These are phyloP conservation scores for Acropternis orthonyx DNA, from an alignment of 2,797 vertebrate species.

Conservation along the genomic window DNA sequence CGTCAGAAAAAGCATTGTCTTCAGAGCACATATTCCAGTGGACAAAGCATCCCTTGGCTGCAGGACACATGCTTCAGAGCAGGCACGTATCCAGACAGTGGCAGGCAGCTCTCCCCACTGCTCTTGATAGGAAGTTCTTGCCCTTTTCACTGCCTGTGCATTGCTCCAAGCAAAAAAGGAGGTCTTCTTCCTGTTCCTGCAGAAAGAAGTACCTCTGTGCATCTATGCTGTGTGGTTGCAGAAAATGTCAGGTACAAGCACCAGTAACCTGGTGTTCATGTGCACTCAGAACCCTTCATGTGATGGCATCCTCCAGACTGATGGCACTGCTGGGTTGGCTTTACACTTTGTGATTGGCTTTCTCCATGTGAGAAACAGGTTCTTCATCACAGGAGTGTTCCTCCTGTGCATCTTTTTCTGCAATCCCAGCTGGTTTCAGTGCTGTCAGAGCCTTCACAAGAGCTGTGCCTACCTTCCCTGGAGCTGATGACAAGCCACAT, in stretches of 20 bases:
- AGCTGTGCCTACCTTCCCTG: background rate
- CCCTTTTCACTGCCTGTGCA: background rate
- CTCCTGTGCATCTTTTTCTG: background rate
- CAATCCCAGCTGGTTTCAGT: background rate
- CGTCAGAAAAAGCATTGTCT: accelerated
- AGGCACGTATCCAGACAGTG: accelerated
- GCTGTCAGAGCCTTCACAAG: background rate
- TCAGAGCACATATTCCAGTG: accelerated
- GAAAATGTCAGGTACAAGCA: background rate
- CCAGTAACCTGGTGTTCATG: accelerated
- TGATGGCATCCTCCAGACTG: background rate
- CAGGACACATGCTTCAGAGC: accelerated
- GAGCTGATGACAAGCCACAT: background rate
- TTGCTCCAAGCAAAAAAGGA: background rate
- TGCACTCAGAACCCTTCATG: accelerated
- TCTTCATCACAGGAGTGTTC: background rate
- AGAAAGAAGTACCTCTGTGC: background rate
- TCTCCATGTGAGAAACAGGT: background rate
- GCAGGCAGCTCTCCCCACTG: background rate
- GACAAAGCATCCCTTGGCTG: background rate
- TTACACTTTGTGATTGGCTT: background rate
- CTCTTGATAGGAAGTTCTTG: accelerated
- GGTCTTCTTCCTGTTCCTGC: background rate
- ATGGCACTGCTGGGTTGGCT: accelerated
- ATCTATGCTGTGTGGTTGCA: background rate